Base-by-base conservation (phyloP, 1,140 invertebrate species). In the Berghia stephanieae region DNA sequence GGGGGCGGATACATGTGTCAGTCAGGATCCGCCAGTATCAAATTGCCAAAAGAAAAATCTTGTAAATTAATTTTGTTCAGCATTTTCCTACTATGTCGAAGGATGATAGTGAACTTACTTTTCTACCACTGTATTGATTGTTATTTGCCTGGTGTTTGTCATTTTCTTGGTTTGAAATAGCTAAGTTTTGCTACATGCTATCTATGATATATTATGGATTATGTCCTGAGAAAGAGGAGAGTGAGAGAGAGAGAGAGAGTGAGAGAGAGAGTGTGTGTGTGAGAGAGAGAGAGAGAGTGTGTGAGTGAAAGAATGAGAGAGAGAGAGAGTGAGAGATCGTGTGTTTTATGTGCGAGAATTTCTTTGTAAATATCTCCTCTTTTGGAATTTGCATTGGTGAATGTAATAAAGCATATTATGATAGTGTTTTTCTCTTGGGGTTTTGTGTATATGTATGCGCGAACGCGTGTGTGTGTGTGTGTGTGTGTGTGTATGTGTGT, bases 261-360 rank as follows among this genome's bases (percentile, higher is more conserved):
- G 66, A 68, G 27, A 68, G 66, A 68, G 10, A 68, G 66, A 68
- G 27, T 36, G 66, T 36, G 27, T 36, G 66, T 36, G 10, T 36
- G 66, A 68, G 66, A 68, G 27, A 68, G 66, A 68, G 66, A 68
- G 10, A 68, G 27, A 68, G 31, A 68, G 27, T 36, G 36, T 36
- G 10, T 36, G 31, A 42, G 27, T 18, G 66, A 42, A 31, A 42
- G 66, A 38, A 10, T 16, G 16, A 18, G 8, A 31, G 16, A 27
- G 8, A 63, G 27, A 18, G 8, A 13, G 10, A 10, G 10, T 63
- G 10, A 8, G 27, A 27, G 27, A 27, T 10, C 27, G 8, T 8
- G 27, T 27, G 8, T 8, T 10, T 10, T 16, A 63, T 8, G 27
- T 63, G 27, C 8, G 27, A 18, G 27, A 27, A 63, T 63, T 10